Percentiles rank a stretch among this genome's conserved stretches.
These are phyloP conservation scores for Mustela lutreola DNA, from an alignment of 2,113 vertebrate genomes.

Conservation along the genomic window DNA sequence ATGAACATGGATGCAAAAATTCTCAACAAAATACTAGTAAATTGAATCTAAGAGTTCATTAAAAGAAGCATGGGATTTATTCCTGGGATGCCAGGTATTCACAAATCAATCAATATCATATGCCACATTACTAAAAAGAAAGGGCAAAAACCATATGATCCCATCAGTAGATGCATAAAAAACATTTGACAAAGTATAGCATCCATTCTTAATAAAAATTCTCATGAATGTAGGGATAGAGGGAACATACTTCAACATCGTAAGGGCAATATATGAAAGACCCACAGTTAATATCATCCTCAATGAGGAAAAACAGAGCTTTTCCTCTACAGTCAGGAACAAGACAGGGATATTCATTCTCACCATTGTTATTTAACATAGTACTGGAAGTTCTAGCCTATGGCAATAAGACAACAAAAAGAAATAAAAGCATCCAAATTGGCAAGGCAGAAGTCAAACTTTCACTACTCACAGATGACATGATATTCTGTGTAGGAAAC, in stretches of 20 bases:
- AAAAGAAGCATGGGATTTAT: no score
- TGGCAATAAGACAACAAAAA: background rate
- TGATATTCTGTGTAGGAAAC: background rate
- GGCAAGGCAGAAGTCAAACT: background rate
- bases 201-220: background rate
- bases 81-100: background rate
- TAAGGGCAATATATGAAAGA: background rate
- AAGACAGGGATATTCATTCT: background rate
- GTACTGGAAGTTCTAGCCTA: background rate
- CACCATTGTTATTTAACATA: background rate
- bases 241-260: background rate
- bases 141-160: background rate
- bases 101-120: background rate
- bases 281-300: background rate
- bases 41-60: no score
- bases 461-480: background rate
- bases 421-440: background rate
- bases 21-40: no score
- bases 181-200: background rate
- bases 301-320: background rate
- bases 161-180: background rate
- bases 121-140: background rate
- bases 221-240: background rate
- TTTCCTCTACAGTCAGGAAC: background rate
- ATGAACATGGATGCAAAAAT: no score